Percentiles rank a stretch among this genome's conserved stretches.
These are phyloP conservation scores for Anastatus disparis DNA, from an alignment of 1,140 invertebrate species.

Conservation along the genomic window DNA sequence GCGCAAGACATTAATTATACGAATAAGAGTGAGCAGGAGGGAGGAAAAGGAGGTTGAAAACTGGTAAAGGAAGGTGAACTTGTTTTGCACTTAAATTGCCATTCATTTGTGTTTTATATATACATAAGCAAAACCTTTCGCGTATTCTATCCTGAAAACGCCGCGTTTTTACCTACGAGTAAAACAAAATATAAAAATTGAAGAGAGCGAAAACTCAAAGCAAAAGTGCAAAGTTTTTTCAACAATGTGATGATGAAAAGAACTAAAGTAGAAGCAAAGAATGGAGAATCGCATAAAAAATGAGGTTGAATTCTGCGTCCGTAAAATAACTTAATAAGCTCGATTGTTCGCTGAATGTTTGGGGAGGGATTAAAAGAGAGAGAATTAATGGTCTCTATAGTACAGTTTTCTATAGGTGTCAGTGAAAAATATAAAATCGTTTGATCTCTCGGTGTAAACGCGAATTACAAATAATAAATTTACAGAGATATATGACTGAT, in stretches of 20 bases:
- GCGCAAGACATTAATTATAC: constrained; percentile 27
- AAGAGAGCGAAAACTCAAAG: not conserved
- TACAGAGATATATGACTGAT: no score
- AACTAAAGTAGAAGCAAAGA: not conserved
- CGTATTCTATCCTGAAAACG: not conserved
- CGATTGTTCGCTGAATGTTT: not conserved
- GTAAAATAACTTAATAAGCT: constrained; percentile 12
- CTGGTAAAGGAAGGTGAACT: not conserved
- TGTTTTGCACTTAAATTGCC: constrained; percentile 36
- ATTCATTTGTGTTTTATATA: constrained; percentile 28
- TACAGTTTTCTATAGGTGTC: no score
- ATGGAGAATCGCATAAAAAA: not conserved
- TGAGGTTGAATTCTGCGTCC: not conserved
- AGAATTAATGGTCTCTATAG: no score
- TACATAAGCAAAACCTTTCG: not conserved
- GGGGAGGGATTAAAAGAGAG: not conserved
- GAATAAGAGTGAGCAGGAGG: not conserved
- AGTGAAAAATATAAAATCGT: no score
- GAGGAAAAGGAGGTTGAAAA: no score
- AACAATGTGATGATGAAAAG: no score
- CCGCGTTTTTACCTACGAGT: not conserved
- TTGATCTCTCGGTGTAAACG: no score
- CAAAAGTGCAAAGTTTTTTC: not conserved
- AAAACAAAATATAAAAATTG: no score
- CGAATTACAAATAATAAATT: no score